These are phyloP conservation scores for Galbula dea DNA, from an alignment of 2,113 vertebrate species.

Conservation along the genomic window DNA sequence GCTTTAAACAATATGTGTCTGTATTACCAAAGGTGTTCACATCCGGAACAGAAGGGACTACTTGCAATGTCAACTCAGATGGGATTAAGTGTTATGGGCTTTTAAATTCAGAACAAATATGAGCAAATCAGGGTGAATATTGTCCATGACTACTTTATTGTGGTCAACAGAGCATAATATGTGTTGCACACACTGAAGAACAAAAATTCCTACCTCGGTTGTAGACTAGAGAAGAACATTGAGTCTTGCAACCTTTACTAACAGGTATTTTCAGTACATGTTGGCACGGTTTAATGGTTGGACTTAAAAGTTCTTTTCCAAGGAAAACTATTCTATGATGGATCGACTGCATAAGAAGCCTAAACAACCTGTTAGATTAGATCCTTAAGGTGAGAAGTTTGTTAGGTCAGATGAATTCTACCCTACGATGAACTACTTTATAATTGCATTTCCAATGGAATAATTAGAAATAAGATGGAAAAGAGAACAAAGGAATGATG, in stretches of 20 bases:
- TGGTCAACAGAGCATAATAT: background rate
- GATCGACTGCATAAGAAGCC: too few species aligned
- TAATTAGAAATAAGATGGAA: background rate
- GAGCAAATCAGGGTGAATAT: background rate
- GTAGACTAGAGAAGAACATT: background rate
- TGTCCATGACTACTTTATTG: background rate
- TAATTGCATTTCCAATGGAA: background rate
- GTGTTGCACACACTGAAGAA: background rate
- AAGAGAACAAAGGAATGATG: background rate
- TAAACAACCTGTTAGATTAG: background rate
- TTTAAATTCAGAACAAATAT: background rate
- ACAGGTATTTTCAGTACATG: background rate
- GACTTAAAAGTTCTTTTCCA: too few species aligned
- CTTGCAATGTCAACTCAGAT: background rate
- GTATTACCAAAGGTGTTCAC: background rate
- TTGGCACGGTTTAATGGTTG: background rate
- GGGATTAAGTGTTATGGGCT: background rate
- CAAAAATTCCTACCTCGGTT: background rate
- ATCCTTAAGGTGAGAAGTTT: background rate
- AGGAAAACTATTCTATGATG: too few species aligned
- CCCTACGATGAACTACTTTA: background rate
- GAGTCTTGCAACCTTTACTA: background rate
- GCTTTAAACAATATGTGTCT: background rate
- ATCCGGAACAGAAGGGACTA: background rate
- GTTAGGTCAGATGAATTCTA: background rate